Conservation (phyloP, 2,888 invertebrate genomes). For the Thera britannica region DNA sequence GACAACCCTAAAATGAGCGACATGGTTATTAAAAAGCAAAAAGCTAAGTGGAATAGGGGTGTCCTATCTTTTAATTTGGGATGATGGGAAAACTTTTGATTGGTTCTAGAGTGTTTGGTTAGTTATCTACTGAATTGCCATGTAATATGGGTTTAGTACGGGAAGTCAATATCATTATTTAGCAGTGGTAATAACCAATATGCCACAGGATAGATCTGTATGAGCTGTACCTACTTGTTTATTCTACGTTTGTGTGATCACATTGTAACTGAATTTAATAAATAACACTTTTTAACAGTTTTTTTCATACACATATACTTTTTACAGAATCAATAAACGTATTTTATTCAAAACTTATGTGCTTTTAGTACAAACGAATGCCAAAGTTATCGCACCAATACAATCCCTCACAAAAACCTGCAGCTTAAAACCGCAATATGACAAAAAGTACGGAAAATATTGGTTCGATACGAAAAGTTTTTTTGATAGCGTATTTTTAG, state of each 20-base stretch:
- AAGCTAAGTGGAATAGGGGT: constrained; percentile 68
- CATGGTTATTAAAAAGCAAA: constrained; percentile 60
- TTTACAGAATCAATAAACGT: too few relatives aligned
- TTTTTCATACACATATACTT: too few relatives aligned
- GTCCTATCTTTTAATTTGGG: constrained; percentile 72
- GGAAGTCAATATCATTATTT: not conserved
- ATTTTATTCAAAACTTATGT: too few relatives aligned
- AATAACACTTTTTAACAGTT: too few relatives aligned
- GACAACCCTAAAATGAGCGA: constrained; percentile 55
- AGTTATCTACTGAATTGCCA: constrained; percentile 6
- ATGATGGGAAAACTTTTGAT: constrained; percentile 72
- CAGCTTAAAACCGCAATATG: not conserved
- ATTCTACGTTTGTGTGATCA: too few relatives aligned
- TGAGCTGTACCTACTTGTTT: too few relatives aligned
- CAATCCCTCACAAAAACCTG: not conserved
- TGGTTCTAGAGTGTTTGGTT: constrained; percentile 1
- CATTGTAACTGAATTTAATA: too few relatives aligned
- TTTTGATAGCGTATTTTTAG: not conserved
- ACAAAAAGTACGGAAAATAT: not conserved
- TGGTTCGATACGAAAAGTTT: not conserved
- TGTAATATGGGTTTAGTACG: not conserved
- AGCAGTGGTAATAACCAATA: too few relatives aligned
- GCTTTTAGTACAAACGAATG: too few relatives aligned
- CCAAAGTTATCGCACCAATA: too few relatives aligned
- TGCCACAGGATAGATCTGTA: too few relatives aligned